These are phyloP conservation scores for Ciconia boyciana DNA, from an alignment of 2,113 vertebrate genomes.

Conservation along the genomic window DNA sequence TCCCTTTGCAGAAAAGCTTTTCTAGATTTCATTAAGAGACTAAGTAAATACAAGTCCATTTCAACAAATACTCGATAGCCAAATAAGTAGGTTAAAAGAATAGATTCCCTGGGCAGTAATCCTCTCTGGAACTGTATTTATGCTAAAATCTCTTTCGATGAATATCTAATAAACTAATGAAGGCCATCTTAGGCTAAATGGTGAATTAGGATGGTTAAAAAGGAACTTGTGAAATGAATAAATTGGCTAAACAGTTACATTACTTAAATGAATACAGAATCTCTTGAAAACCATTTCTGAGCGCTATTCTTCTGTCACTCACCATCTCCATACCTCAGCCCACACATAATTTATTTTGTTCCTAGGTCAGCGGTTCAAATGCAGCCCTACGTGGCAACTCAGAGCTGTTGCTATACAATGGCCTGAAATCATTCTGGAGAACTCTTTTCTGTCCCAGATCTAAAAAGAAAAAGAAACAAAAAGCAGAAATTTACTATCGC, in stretches of 20 bases:
- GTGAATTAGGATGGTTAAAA: conserved; percentile 56
- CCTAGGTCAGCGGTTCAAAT: conserved; percentile 51
- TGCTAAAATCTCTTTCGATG: conserved; percentile 38
- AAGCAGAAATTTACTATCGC: not conserved
- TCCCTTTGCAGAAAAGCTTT: conserved; percentile 49
- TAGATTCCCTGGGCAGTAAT: conserved; percentile 21
- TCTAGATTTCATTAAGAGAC: conserved; percentile 31
- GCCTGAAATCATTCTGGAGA: not conserved
- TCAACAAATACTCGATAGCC: conserved; percentile 11
- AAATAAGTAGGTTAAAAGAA: conserved; percentile 29
- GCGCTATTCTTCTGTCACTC: conserved; percentile 51
- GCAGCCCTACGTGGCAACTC: not conserved
- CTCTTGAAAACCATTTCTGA: conserved; percentile 41
- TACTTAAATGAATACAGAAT: conserved; percentile 51
- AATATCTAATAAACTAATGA: conserved; percentile 60
- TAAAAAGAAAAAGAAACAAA: not conserved
- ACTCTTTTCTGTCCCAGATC: not conserved
- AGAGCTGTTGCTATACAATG: not conserved
- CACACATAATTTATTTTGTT: conserved; percentile 54
- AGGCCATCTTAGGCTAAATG: conserved; percentile 50
- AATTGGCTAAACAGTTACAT: conserved; percentile 51
- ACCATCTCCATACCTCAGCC: conserved; percentile 34
- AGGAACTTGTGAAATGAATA: conserved; percentile 45
- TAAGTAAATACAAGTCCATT: conserved; percentile 31
- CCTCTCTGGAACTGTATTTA: conserved; percentile 60